Conservation (phyloP, 2,888 invertebrate genomes). For the Polyploca ridens region DNA sequence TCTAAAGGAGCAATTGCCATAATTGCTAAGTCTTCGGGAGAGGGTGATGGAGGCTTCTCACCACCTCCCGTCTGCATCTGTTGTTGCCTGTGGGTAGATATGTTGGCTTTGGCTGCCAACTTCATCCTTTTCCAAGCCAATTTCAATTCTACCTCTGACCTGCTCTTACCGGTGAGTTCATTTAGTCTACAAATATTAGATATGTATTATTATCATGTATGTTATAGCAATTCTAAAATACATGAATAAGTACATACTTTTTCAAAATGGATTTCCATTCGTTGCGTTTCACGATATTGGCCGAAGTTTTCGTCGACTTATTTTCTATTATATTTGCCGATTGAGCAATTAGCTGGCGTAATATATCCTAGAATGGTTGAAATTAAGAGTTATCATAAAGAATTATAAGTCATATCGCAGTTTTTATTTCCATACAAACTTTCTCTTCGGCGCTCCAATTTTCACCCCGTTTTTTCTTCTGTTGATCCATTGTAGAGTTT, state of each 20-base stretch:
- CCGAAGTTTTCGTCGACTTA: too few species aligned
- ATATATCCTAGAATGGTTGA: not conserved
- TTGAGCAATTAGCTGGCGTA: not conserved
- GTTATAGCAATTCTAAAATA: not conserved
- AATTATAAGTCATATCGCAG: too few species aligned
- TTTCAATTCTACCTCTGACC: not conserved
- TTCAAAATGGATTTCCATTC: constrained; percentile 1
- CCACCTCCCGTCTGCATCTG: not conserved
- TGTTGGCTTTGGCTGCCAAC: not conserved
- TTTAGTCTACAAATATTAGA: not conserved
- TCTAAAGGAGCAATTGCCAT: not conserved
- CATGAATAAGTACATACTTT: not conserved
- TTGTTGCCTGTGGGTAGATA: not conserved
- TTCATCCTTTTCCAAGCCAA: not conserved
- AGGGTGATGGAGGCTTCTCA: not conserved
- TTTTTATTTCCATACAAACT: too few species aligned
- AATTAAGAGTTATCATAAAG: not conserved
- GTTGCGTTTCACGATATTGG: not conserved
- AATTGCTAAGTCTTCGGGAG: not conserved
- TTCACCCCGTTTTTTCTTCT: too few species aligned
- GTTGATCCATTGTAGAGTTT: too few species aligned
- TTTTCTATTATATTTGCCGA: not conserved
- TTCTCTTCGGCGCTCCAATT: too few species aligned
- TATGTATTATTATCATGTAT: not conserved
- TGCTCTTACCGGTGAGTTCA: not conserved